These are phyloP conservation scores for Eupithecia centaureata DNA, from an alignment of 2,888 invertebrate species.

Conservation along the genomic window DNA sequence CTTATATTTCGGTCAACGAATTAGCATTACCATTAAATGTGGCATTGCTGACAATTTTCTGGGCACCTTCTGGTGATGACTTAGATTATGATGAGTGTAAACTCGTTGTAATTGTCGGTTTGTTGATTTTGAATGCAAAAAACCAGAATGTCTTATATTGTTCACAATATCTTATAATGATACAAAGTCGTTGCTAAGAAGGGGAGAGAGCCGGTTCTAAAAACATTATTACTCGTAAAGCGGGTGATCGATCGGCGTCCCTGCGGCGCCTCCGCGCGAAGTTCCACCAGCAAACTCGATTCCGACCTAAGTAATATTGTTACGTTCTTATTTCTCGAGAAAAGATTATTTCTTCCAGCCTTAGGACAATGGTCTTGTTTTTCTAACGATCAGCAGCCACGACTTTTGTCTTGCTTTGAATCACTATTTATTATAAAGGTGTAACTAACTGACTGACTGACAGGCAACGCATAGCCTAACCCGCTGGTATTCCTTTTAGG, in stretches of 20 bases:
- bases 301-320: constrained; percentile 29
- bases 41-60: too few relatives aligned
- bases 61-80: too few relatives aligned
- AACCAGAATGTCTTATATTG: too few relatives aligned
- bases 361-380: constrained; percentile 7
- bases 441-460: too few relatives aligned
- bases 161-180: constrained; percentile 20
- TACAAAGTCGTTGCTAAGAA: constrained; percentile 38
- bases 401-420: background rate
- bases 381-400: background rate
- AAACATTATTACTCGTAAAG: constrained; percentile 71
- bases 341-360: constrained; percentile 20
- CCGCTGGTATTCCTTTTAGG: too few relatives aligned
- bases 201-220: constrained; percentile 56
- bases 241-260: constrained; percentile 75
- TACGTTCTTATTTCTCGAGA: constrained; percentile 23
- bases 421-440: too few relatives aligned
- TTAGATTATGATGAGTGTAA: too few relatives aligned
- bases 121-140: too few relatives aligned
- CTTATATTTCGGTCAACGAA: too few relatives aligned
- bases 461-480: too few relatives aligned
- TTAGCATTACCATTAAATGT: too few relatives aligned
- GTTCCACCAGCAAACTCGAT: constrained; percentile 42
- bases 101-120: too few relatives aligned
- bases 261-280: constrained; percentile 59